Conservation (phyloP, 2,113 vertebrate genomes). For the Diadophis punctatus region DNA sequence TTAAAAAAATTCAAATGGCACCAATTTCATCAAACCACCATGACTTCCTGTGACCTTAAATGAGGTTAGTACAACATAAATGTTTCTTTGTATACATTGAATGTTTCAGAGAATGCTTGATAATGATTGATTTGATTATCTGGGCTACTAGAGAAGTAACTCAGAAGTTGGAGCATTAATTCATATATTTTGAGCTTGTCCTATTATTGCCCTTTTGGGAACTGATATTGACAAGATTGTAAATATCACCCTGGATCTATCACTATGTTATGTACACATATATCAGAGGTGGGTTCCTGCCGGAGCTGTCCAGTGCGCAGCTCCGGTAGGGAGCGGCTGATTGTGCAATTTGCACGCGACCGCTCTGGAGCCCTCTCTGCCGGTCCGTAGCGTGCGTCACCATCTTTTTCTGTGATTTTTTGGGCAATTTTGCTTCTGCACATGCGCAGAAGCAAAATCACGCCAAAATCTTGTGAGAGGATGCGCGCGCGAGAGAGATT, state of each 20-base stretch:
- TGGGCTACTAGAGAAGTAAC: neutral
- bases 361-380: too few relatives aligned
- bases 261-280: neutral
- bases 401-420: too few relatives aligned
- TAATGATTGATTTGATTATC: neutral
- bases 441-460: too few relatives aligned
- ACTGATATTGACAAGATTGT: neutral
- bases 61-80: neutral
- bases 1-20: neutral
- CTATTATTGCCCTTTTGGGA: neutral
- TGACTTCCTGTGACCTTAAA: neutral
- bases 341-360: too few relatives aligned
- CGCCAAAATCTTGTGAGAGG: too few relatives aligned
- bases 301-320: too few relatives aligned
- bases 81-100: neutral
- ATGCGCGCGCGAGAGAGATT: too few relatives aligned
- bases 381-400: too few relatives aligned
- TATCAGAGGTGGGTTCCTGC: too few relatives aligned
- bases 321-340: too few relatives aligned
- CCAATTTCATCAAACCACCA: neutral
- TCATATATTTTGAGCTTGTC: neutral
- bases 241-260: neutral
- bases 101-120: neutral
- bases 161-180: neutral
- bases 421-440: too few relatives aligned